Percentiles rank a stretch among this genome's conserved stretches.
These are phyloP conservation scores for Rhynchomys soricoides DNA, from an alignment of 2,113 vertebrate species.

Conservation along the genomic window DNA sequence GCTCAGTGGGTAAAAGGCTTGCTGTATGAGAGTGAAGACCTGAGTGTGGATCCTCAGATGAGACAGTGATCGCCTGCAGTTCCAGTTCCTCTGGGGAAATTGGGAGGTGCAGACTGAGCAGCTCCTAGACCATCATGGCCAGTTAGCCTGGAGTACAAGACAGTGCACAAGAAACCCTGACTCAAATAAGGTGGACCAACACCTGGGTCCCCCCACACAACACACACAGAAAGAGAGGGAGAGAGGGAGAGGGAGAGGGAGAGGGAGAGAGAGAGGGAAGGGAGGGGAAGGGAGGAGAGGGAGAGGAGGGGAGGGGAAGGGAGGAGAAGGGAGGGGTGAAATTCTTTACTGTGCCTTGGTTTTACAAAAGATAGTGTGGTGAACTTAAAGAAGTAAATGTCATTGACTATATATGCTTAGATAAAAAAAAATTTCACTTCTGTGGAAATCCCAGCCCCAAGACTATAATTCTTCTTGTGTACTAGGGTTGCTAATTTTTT, in stretches of 20 bases:
- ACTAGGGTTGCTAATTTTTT: slow-evolving; percentile 35
- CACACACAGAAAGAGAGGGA: not conserved
- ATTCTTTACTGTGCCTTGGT: not conserved
- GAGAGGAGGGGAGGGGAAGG: too few relatives aligned
- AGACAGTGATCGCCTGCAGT: not conserved
- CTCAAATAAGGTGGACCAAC: not conserved
- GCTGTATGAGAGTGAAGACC: too few relatives aligned
- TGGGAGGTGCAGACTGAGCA: not conserved
- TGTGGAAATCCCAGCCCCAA: not conserved
- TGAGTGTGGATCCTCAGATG: not conserved
- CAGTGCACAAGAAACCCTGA: not conserved
- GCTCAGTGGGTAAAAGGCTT: not conserved
- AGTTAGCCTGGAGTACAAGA: not conserved
- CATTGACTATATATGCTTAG: slow-evolving; percentile 19
- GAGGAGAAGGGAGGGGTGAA: too few relatives aligned
- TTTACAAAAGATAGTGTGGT: not conserved
- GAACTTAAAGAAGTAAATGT: slow-evolving; percentile 25
- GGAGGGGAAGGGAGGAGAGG: too few relatives aligned
- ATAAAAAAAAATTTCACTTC: slow-evolving; percentile 20
- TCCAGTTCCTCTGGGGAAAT: not conserved
- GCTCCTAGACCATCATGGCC: not conserved
- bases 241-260: not conserved
- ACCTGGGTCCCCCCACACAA: not conserved
- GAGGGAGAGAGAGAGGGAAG: too few relatives aligned
- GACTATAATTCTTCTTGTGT: not conserved